Conservation (phyloP, 2,113 vertebrate genomes). For the Rhea pennata region DNA sequence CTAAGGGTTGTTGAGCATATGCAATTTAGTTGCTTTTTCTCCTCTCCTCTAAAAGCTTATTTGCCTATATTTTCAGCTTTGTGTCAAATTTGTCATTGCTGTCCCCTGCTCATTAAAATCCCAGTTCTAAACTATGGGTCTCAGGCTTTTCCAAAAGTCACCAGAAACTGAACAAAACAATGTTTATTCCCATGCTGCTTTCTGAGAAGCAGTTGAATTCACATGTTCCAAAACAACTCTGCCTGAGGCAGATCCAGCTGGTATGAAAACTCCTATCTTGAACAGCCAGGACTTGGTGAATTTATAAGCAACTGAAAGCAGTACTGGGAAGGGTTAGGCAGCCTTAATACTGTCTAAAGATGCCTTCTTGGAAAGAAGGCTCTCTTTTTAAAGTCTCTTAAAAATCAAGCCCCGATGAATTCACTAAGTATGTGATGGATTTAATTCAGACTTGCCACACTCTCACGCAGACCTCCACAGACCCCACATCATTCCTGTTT, state of each 20-base stretch:
- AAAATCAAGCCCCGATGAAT: background rate
- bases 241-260: conserved; percentile 36
- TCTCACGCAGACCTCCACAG: background rate
- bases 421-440: background rate
- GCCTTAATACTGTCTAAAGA: background rate
- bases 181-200: conserved; percentile 68
- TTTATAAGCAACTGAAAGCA: conserved; percentile 48
- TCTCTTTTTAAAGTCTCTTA: background rate
- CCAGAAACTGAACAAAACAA: conserved; percentile 65
- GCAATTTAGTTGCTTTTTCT: conserved; percentile 42
- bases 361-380: background rate
- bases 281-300: background rate
- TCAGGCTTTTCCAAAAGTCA: background rate
- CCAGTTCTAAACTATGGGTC: conserved; percentile 38
- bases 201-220: conserved; percentile 65
- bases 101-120: conserved; percentile 38
- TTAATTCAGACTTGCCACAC: background rate
- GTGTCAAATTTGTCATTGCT: conserved; percentile 35
- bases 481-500: background rate
- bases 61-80: background rate
- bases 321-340: conserved; percentile 3
- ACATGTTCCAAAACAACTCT: conserved; percentile 64
- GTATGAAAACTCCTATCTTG: conserved; percentile 36
- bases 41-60: conserved; percentile 38
- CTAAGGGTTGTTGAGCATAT: conserved; percentile 45